Conservation (phyloP, 2,888 invertebrate species). For the Pandemis heparana region DNA sequence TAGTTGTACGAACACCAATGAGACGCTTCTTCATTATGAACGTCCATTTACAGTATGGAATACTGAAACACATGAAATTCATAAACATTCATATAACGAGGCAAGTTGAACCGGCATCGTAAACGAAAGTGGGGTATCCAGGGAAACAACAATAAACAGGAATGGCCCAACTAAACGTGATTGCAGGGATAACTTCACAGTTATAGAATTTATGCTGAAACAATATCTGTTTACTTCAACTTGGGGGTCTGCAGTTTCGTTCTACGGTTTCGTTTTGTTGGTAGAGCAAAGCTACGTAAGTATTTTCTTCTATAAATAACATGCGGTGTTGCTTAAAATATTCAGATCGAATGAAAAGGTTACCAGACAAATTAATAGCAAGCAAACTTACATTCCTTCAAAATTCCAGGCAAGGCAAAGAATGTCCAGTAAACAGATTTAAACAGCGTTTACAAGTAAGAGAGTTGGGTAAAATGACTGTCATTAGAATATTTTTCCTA, state of each 20-base stretch:
- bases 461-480: too few relatives aligned
- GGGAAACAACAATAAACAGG: conserved; percentile 23
- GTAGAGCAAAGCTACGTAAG: neutral
- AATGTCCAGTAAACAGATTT: too few relatives aligned
- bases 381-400: too few relatives aligned
- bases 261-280: neutral
- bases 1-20: neutral
- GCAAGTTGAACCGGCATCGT: conserved; percentile 17
- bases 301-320: neutral
- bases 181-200: conserved; percentile 13
- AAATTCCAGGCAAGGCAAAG: too few relatives aligned
- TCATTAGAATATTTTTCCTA: too few relatives aligned
- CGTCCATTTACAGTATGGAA: neutral
- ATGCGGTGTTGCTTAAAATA: neutral
- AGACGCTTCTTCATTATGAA: neutral
- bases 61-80: conserved; percentile 6
- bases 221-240: conserved; percentile 6
- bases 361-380: too few relatives aligned
- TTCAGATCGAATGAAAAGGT: too few relatives aligned
- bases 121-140: conserved; percentile 17
- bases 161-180: conserved; percentile 18
- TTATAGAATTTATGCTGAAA: conserved; percentile 20
- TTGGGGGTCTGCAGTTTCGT: neutral
- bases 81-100: conserved; percentile 22
- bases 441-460: too few relatives aligned